Evolutionary conservation across 2,888 invertebrate genomes (phyloP).

Genomic region (Aporophyla lueneburgensis): DNA sequence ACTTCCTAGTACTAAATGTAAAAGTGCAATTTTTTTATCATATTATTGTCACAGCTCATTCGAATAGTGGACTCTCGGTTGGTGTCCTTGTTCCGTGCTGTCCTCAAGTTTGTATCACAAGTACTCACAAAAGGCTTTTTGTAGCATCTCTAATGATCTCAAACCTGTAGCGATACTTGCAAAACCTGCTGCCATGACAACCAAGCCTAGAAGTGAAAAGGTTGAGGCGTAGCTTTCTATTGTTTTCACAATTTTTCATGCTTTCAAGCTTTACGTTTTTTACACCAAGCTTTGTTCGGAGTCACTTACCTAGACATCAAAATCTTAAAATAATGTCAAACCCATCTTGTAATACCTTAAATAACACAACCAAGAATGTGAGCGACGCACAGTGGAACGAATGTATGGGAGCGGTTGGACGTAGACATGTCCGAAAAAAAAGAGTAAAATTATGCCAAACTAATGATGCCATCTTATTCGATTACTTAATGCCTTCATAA

Average conservation of each 20-base stretch:
- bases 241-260: not conserved
- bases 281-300: not conserved
- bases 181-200: not conserved
- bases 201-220: not conserved
- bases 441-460: too few relatives aligned
- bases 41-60: not conserved
- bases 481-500: too few relatives aligned
- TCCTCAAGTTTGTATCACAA: not conserved
- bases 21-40: not conserved
- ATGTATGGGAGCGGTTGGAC: too few relatives aligned
- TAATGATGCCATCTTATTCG: too few relatives aligned
- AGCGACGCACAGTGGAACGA: too few relatives aligned
- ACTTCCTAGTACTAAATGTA: not conserved
- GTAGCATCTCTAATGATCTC: not conserved
- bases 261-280: not conserved
- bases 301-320: not conserved
- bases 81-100: too few relatives aligned
- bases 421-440: too few relatives aligned
- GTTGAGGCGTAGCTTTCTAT: not conserved
- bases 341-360: not conserved
- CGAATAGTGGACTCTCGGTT: not conserved
- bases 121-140: not conserved
- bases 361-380: not conserved
- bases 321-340: not conserved
- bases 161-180: not conserved